Percentiles rank a stretch among this genome's conserved stretches.
Evolutionary conservation across 2,797 vertebrate genomes (phyloP).

Genomic region (Danionella dracula): DNA sequence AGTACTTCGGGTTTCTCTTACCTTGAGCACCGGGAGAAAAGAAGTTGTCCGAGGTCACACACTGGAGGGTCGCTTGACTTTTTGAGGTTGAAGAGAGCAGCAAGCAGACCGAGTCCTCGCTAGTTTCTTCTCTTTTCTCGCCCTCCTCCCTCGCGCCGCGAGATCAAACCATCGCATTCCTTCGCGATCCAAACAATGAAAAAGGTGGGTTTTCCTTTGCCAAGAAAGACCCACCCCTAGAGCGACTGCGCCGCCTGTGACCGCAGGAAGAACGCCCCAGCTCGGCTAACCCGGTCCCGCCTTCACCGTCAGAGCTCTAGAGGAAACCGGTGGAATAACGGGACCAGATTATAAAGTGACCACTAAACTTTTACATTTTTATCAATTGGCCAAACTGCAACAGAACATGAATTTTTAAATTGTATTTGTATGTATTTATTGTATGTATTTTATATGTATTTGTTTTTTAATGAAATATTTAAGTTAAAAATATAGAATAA

Average conservation of each 20-base stretch:
- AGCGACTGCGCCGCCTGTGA: slow-evolving; percentile 66
- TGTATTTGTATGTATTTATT: too few relatives aligned
- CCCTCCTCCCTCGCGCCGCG: slow-evolving; percentile 56
- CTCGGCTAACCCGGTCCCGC: slow-evolving; percentile 64
- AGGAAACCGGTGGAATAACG: slow-evolving; percentile 17
- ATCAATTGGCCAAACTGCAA: too few relatives aligned
- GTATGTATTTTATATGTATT: too few relatives aligned
- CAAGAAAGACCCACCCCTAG: slow-evolving; percentile 71
- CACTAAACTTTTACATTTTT: too few relatives aligned
- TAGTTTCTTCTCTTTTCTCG: slow-evolving; percentile 24
- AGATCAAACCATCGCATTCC: slow-evolving; percentile 77
- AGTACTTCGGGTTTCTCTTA: slow-evolving; percentile 30
- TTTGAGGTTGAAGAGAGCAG: slow-evolving; percentile 48
- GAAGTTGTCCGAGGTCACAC: slow-evolving; percentile 36
- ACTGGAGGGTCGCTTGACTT: slow-evolving; percentile 21
- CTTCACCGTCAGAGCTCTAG: slow-evolving; percentile 38
- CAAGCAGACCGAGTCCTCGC: too few relatives aligned
- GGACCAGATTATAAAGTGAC: background rate
- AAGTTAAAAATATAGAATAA: too few relatives aligned
- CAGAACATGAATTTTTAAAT: too few relatives aligned
- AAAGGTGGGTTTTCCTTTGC: slow-evolving; percentile 72
- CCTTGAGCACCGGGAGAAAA: slow-evolving; percentile 34
- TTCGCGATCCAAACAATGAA: slow-evolving; percentile 74
- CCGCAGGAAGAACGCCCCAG: slow-evolving; percentile 73
- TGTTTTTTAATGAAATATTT: too few relatives aligned